Conservation (phyloP, 2,113 vertebrate genomes). For the Myotis brandtii region DNA sequence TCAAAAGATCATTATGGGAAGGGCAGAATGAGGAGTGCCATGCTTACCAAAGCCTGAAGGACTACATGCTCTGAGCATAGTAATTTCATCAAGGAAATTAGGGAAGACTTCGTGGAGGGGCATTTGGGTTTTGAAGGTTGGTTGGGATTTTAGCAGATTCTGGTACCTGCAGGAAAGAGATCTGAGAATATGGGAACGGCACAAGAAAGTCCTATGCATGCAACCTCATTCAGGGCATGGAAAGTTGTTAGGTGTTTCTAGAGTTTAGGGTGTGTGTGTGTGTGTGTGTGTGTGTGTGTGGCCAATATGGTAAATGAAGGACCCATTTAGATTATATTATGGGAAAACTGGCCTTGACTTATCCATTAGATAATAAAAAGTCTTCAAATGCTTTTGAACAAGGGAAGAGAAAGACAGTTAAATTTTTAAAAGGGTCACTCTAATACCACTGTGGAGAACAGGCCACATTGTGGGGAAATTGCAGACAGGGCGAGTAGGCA, state of each 20-base stretch:
- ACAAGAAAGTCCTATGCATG: neutral
- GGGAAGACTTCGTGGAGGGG: neutral
- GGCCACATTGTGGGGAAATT: neutral
- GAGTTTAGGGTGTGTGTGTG: neutral
- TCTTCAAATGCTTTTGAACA: neutral
- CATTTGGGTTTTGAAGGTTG: conserved; percentile 5
- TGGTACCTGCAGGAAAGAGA: neutral
- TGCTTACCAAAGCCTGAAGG: neutral
- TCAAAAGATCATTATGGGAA: neutral
- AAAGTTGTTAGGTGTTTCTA: neutral
- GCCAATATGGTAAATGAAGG: neutral
- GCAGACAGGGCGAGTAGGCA: neutral
- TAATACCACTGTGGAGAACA: neutral
- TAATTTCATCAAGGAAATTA: neutral
- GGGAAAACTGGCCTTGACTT: neutral
- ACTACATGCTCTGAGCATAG: neutral
- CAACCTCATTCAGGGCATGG: neutral
- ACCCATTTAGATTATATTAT: neutral
- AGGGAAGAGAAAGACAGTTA: neutral
- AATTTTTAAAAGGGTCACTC: neutral
- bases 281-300: neutral
- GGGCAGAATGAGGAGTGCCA: neutral
- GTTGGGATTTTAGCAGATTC: neutral
- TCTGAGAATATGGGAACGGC: neutral
- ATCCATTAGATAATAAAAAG: neutral